A percentile compares a stretch with the other conserved stretches of the same genome.
phyloP scores from a whole-genome alignment of 2,113 vertebrate species.

The Apodemus speciosus region DNA sequence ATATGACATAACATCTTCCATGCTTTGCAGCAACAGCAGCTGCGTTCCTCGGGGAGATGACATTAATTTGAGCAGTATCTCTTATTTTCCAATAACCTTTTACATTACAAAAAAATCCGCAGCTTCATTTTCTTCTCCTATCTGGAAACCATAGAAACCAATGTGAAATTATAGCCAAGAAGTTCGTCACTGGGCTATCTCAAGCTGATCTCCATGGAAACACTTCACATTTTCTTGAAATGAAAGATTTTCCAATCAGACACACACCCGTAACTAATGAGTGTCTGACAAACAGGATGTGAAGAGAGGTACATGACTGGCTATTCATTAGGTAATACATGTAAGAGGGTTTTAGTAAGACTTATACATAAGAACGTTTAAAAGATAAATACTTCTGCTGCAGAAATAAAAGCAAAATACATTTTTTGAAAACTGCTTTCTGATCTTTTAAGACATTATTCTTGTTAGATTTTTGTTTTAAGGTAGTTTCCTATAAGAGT shows the following conservation, averaged over 20 bases:
- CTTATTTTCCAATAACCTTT: conserved; percentile 79
- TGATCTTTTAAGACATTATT: conserved; percentile 49
- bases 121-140: conserved; percentile 80
- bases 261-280: conserved; percentile 77
- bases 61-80: conserved; percentile 68
- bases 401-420: conserved; percentile 45
- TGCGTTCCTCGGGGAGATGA: conserved; percentile 58
- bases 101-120: conserved; percentile 72
- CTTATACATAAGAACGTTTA: conserved; percentile 51
- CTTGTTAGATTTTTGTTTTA: conserved; percentile 42
- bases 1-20: conserved; percentile 35
- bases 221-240: conserved; percentile 85
- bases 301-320: conserved; percentile 17
- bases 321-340: conserved; percentile 55
- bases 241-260: conserved; percentile 83
- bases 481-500: conserved; percentile 43
- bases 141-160: conserved; percentile 91
- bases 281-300: conserved; percentile 79
- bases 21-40: conserved; percentile 31
- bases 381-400: conserved; percentile 31
- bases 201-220: conserved; percentile 91
- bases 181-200: conserved; percentile 89
- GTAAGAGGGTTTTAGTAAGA: conserved; percentile 34
- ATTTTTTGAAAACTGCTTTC: conserved; percentile 54
- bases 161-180: conserved; percentile 87